Evolutionary conservation across 1,140 invertebrate species (phyloP), one percentile per base, ranked within the genome.

Genomic region (Sinella curviseta): DNA sequence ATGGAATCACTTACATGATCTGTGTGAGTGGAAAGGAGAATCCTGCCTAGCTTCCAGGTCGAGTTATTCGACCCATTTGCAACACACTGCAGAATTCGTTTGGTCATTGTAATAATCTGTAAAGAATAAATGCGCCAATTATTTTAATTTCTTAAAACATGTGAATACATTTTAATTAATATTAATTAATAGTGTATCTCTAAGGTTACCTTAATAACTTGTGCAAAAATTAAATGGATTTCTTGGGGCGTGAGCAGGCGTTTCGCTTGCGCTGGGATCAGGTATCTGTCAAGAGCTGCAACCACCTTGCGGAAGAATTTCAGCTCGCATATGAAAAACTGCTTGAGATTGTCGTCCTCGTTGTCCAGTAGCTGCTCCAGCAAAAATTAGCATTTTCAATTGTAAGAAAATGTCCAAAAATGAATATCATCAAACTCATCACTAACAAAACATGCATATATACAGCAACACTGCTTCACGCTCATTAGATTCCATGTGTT

Each of bases 61-160:
- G 79, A 33, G 26, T 24, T 74, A 0, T 67, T 48, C 16, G 81
- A 78, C 26, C 82, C 79, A 39, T 79, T 80, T 20, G 80, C 78
- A 33, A 83, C 80, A 48, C 82, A 83, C 57, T 80, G 78, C 16
- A 83, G 67, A 30, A 81, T 83, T 73, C 82, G 17, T 70, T 83
- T 82, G 77, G 80, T 82, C 78, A 83, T 81, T 74, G 82, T 82
- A 75, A 83, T 82, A 70, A 83, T 83, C 82, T 83, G 36, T 24
- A 48, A 74, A 39, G 48, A 60, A 48, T 33, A 67, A 14, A 57
- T 35, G 1, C 31, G 3, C 20, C 28, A 60, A 54, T 35, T 55
- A n/a, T 30, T 2, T 76, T 33, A 17, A 12, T n/a, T 28, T 34
- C 31, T 28, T 12, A n/a, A 48, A 48, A 33, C 65, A 17, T 24